Base-by-base conservation (phyloP, 2,113 vertebrate species). In the Proteles cristata region DNA sequence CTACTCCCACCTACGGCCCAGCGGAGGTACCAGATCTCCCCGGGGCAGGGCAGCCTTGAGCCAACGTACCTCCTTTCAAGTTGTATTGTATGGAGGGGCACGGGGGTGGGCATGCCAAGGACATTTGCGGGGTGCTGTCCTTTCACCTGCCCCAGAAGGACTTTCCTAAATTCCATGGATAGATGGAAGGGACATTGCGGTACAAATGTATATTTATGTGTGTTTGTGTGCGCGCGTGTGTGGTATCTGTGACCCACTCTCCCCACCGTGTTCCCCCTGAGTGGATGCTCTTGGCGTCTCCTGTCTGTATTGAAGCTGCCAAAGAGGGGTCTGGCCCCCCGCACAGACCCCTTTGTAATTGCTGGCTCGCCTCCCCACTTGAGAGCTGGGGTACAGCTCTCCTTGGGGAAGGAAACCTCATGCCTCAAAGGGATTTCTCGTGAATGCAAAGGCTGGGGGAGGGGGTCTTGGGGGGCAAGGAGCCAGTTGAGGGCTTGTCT, bases 181-280 rank as follows among this genome's bases (percentile, higher is more conserved):
- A 90, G 58, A 63, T 33, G 50, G 81, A 95, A 93, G 28, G 81
- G 33, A 79, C 45, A 11, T 48, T 85, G 53, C 96, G 98, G 98
- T 98, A 98, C 98, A 73, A 97, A 86, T 26, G 4, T 88, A 10
- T 96, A 96, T 98, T 93, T 98, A 96, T 98, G 73, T 96, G 80
- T 79, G 66, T 97, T 39, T 90, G 48, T 71, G 65, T 55, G 61
- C 39, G 33, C 35, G 45, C 26, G 28, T 39, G 17, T 31, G 31
- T 39, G n/a, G 33, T 73, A 39, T 50, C 35, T 88, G 48, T 15
- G 66, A 48, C 25, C 43, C n/a, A 50, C 19, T 25, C 6, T 73
- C 39, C 69, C 53, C 0, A 7, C n/a, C 25, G 2, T 0, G 2
- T 83, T 5, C 68, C 65, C 48, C 91, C 55, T 1, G 90, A 31